phyloP scores from a whole-genome alignment of 2,797 vertebrate genomes.

The Eurystomus glaucurus region DNA sequence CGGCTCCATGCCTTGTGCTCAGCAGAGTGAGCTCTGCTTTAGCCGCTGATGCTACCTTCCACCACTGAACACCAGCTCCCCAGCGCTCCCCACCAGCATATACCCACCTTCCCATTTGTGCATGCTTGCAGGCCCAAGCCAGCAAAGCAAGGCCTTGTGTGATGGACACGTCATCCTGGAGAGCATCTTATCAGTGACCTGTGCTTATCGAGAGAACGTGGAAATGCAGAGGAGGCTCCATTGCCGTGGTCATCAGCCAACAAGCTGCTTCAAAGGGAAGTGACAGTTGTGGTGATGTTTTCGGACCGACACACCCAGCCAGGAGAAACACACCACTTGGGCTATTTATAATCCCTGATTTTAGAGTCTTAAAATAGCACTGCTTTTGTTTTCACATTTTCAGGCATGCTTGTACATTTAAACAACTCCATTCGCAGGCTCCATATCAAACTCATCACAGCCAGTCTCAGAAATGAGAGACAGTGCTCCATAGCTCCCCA shows the following conservation, averaged over 20 bases:
- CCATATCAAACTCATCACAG: background rate
- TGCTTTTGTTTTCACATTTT: constrained; percentile 45
- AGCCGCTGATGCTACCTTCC: rapidly evolving
- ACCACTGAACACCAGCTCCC: background rate
- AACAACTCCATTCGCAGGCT: background rate
- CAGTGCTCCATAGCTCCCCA: rapidly evolving
- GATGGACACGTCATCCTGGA: background rate
- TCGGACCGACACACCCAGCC: constrained; percentile 21
- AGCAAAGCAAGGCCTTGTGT: background rate
- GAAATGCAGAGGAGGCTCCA: background rate
- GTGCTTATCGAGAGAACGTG: background rate
- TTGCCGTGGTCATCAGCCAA: background rate
- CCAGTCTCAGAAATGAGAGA: background rate
- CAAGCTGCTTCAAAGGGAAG: constrained; percentile 44
- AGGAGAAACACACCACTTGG: constrained; percentile 32
- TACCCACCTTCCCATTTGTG: rapidly evolving
- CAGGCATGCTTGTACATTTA: background rate
- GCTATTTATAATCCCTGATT: constrained; percentile 63
- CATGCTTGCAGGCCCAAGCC: rapidly evolving
- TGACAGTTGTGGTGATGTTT: constrained; percentile 13
- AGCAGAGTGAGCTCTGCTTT: background rate
- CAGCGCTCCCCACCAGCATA: rapidly evolving
- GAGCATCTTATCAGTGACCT: background rate
- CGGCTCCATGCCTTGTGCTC: background rate
- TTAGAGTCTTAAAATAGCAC: constrained; percentile 48